A percentile compares a stretch with the other conserved stretches of the same genome.
These are phyloP conservation scores for Leptocoma aspasia DNA, from an alignment of 2,113 vertebrate genomes.

Conservation along the genomic window DNA sequence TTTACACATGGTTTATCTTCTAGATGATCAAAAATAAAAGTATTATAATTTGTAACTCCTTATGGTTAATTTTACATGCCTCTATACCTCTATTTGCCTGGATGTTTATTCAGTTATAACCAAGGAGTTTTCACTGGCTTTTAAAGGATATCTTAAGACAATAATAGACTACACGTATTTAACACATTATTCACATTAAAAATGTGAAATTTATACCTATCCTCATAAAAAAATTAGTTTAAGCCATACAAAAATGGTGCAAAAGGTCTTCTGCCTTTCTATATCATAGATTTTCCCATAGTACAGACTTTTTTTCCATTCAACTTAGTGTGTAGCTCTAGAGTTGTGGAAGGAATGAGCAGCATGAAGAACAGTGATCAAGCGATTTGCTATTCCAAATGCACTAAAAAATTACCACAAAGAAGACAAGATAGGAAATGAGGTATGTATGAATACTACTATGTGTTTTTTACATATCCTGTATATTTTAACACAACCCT, in stretches of 20 bases:
- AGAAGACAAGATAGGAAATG: not conserved
- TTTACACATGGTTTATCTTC: not conserved
- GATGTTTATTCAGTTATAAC: not conserved
- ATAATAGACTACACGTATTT: not conserved
- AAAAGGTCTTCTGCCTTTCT: not conserved
- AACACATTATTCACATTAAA: not conserved
- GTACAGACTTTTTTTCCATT: not conserved
- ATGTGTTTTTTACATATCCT: not conserved
- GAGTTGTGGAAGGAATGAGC: not conserved
- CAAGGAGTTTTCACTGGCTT: not conserved
- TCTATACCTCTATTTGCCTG: not conserved
- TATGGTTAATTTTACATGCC: not conserved
- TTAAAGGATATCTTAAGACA: not conserved
- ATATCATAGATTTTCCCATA: not conserved
- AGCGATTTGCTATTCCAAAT: not conserved
- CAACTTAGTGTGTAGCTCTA: not conserved
- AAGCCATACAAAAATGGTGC: not conserved
- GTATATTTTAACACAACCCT: not conserved
- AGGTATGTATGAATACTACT: not conserved
- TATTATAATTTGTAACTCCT: not conserved
- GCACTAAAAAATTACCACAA: not conserved
- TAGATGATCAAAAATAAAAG: not conserved
- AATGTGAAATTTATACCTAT: not conserved
- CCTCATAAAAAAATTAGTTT: not conserved
- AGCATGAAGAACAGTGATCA: not conserved